These are phyloP conservation scores for Drosophila subobscura DNA, from an alignment of 1,140 invertebrate species.

Conservation along the genomic window DNA sequence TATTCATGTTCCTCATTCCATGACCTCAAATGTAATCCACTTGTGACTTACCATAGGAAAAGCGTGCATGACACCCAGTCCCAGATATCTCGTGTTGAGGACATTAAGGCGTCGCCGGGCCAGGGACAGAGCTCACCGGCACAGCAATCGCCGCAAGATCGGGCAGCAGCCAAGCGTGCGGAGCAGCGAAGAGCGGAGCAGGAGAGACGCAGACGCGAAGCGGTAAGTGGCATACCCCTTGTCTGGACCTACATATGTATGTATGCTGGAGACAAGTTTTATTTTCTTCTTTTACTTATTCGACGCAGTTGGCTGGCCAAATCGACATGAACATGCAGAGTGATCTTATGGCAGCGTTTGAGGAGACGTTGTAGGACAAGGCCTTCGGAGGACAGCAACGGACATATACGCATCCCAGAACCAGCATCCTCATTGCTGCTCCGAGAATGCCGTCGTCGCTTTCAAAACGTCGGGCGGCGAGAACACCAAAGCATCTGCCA, in stretches of 20 bases:
- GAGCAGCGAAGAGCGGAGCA: constrained; percentile 92
- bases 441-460: too few relatives aligned
- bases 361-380: constrained; percentile 92
- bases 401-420: too few relatives aligned
- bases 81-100: constrained; percentile 84
- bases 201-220: constrained; percentile 94
- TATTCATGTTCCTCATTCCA: too few relatives aligned
- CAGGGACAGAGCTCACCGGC: constrained; percentile 84
- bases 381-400: constrained; percentile 30
- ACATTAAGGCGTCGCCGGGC: constrained; percentile 85
- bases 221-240: constrained; percentile 86
- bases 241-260: too few relatives aligned
- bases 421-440: too few relatives aligned
- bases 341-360: constrained; percentile 98
- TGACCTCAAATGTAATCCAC: background rate
- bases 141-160: constrained; percentile 87
- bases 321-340: constrained; percentile 99
- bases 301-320: constrained; percentile 93
- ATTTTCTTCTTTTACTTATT: background rate
- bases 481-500: background rate
- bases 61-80: constrained; percentile 78
- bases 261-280: too few relatives aligned
- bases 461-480: constrained; percentile 17
- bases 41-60: constrained; percentile 84
- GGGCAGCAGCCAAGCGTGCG: constrained; percentile 90